Evolutionary conservation across 1,140 invertebrate genomes (phyloP).

Genomic region (Neodiprion pinetum): DNA sequence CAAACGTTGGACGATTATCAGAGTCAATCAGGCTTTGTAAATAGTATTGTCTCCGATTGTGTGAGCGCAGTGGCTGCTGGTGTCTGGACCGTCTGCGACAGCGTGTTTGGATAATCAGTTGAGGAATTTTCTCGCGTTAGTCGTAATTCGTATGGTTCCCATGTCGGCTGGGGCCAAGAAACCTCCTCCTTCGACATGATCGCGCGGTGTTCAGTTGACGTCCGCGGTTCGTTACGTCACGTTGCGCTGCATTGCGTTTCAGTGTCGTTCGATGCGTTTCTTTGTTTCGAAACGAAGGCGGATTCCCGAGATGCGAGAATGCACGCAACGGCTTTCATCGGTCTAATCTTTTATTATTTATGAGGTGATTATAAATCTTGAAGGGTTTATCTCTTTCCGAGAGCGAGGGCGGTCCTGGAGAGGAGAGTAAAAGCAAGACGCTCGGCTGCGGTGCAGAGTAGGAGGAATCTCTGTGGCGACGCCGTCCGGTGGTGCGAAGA

Average conservation of each 20-base stretch:
- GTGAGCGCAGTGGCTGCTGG: too few species aligned
- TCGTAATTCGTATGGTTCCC: neutral
- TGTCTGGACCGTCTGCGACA: neutral
- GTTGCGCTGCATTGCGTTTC: too few species aligned
- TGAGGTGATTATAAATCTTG: neutral
- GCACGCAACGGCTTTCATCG: neutral
- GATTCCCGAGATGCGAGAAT: too few species aligned
- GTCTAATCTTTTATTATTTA: slow-evolving; percentile 4
- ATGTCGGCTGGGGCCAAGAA: too few species aligned
- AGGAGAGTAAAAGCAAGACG: neutral
- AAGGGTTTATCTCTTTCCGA: neutral
- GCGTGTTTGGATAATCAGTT: neutral
- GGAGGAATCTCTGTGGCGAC: neutral
- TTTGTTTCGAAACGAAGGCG: too few species aligned
- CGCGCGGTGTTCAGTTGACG: too few species aligned
- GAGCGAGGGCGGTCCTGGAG: neutral
- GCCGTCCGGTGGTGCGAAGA: neutral
- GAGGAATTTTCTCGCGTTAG: neutral
- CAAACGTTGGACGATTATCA: neutral
- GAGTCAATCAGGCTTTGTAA: neutral
- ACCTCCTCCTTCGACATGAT: too few species aligned
- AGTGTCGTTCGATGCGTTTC: too few species aligned
- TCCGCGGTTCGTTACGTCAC: too few species aligned
- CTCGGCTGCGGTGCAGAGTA: neutral
- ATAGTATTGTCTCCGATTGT: too few species aligned